Conservation (phyloP, 2,113 vertebrate species). For the Miniopterus natalensis region DNA sequence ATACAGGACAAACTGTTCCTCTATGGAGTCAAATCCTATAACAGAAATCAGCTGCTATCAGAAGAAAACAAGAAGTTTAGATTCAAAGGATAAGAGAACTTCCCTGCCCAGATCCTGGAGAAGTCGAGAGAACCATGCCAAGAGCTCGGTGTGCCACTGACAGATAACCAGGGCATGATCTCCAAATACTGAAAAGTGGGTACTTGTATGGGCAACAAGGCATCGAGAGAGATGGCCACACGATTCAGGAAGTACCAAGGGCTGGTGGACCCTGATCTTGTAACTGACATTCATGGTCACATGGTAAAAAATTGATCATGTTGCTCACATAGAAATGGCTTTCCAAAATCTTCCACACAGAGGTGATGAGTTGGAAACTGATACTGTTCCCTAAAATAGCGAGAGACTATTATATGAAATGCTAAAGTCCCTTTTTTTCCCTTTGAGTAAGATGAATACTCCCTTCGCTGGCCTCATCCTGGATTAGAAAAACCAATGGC, state of each 20-base stretch:
- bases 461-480: background rate
- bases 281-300: background rate
- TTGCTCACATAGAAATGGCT: background rate
- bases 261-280: too few species aligned
- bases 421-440: background rate
- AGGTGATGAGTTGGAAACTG: background rate
- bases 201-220: background rate
- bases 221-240: accelerated
- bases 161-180: background rate
- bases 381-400: background rate
- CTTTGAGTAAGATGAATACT: background rate
- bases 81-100: background rate
- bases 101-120: background rate
- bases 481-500: background rate
- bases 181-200: background rate
- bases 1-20: background rate
- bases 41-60: background rate
- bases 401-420: background rate
- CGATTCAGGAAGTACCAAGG: background rate
- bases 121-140: background rate
- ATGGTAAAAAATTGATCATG: background rate
- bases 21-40: background rate
- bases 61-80: background rate
- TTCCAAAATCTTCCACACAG: conserved; percentile 1
- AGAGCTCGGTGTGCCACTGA: background rate